These are phyloP conservation scores for Ephialtes manifestator DNA, from an alignment of 2,888 invertebrate species.

Conservation along the genomic window DNA sequence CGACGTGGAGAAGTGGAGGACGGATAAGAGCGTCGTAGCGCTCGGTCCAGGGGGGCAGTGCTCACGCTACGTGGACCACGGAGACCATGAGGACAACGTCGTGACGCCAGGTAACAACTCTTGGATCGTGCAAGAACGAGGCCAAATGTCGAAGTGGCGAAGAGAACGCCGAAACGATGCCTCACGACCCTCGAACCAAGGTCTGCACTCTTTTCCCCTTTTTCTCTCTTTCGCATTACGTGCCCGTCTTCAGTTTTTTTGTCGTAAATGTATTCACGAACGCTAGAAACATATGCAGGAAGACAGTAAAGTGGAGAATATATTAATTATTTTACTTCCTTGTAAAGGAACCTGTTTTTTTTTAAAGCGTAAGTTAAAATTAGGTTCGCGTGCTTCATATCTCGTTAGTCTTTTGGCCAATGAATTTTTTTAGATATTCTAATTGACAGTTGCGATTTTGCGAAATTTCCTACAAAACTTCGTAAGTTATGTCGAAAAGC, in stretches of 20 bases:
- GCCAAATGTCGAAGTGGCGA: conserved; percentile 70
- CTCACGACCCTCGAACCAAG: conserved; percentile 61
- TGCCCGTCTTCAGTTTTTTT: background rate
- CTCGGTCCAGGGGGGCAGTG: conserved; percentile 40
- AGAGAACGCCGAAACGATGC: conserved; percentile 67
- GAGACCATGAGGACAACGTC: conserved; percentile 40
- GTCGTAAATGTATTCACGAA: background rate
- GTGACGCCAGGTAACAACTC: conserved; percentile 50
- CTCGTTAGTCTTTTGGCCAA: too few species aligned
- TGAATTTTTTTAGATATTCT: too few species aligned
- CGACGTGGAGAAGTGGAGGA: conserved; percentile 31
- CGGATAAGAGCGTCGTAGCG: conserved; percentile 25
- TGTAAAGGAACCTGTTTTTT: background rate
- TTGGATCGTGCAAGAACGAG: conserved; percentile 56
- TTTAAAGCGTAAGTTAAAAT: too few species aligned
- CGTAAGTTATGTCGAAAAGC: too few species aligned
- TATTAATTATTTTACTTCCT: background rate
- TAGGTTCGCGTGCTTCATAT: too few species aligned
- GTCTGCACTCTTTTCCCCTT: conserved; percentile 50
- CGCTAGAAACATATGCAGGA: background rate
- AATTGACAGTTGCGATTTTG: too few species aligned
- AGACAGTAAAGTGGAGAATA: background rate
- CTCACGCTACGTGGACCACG: conserved; percentile 32
- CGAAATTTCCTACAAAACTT: too few species aligned
- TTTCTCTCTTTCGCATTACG: conserved; percentile 6